phyloP scores from a whole-genome alignment of 2,888 invertebrate species.

The Nephrocerus scutellatus region DNA sequence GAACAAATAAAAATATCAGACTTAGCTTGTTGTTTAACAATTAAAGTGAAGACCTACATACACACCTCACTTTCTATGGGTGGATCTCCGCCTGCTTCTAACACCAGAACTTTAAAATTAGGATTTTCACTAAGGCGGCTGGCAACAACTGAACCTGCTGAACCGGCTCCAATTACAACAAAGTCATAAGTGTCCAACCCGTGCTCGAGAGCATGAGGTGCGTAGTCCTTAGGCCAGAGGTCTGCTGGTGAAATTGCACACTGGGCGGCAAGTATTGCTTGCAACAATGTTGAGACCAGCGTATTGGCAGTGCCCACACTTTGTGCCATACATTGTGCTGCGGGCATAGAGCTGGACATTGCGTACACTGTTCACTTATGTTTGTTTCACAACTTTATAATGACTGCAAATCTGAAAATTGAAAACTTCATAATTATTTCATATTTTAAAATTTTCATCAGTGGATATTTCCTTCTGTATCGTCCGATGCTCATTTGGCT shows the following conservation, averaged over 20 bases:
- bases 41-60: too few relatives aligned
- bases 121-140: slow-evolving; percentile 48
- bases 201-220: slow-evolving; percentile 33
- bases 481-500: too few relatives aligned
- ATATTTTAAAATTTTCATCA: too few relatives aligned
- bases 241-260: slow-evolving; percentile 51
- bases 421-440: too few relatives aligned
- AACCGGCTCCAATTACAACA: slow-evolving; percentile 50
- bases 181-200: slow-evolving; percentile 43
- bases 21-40: too few relatives aligned
- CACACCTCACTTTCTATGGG: slow-evolving; percentile 44
- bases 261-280: slow-evolving; percentile 54
- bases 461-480: too few relatives aligned
- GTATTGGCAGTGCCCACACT: slow-evolving; percentile 35
- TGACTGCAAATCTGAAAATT: too few relatives aligned
- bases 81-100: slow-evolving; percentile 52
- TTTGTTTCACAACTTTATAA: too few relatives aligned
- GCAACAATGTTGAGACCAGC: slow-evolving; percentile 53
- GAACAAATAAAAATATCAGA: too few relatives aligned
- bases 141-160: slow-evolving; percentile 50
- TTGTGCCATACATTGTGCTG: slow-evolving; percentile 25
- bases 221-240: slow-evolving; percentile 53
- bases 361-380: background rate
- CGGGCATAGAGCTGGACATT: slow-evolving; percentile 4
- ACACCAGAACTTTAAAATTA: slow-evolving; percentile 46